Percentiles rank a stretch among this genome's conserved stretches.
Conservation (phyloP, 2,113 vertebrate species). For the Podilymbus podiceps region DNA sequence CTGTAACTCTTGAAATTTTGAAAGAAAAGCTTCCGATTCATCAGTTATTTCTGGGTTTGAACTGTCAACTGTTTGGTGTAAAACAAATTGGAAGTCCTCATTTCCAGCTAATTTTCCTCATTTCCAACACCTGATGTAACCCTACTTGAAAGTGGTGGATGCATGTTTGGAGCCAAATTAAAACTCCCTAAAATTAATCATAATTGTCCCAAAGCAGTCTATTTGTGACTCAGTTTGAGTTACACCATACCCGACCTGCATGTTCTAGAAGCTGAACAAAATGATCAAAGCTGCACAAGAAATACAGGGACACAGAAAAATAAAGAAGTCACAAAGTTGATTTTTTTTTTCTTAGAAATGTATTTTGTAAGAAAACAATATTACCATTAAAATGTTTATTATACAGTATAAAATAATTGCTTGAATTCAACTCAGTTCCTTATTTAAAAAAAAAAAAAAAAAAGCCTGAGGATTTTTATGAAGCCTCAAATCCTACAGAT, state of each 20-base stretch:
- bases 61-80: neutral
- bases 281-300: neutral
- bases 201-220: neutral
- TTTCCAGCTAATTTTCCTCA: neutral
- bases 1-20: neutral
- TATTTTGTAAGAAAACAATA: conserved; percentile 75
- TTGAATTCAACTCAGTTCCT: conserved; percentile 43
- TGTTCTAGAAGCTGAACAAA: neutral
- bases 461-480: conserved; percentile 57
- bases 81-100: neutral
- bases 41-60: neutral
- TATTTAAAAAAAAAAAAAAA: conserved; percentile 43
- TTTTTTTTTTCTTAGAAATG: conserved; percentile 72
- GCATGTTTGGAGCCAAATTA: neutral
- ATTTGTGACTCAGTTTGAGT: neutral
- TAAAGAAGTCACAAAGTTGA: neutral
- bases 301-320: neutral
- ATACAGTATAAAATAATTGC: conserved; percentile 76
- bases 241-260: neutral
- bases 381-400: conserved; percentile 71
- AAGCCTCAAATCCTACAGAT: neutral
- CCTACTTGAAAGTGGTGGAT: neutral
- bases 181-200: neutral
- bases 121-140: neutral
- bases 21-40: neutral